Evolutionary conservation across 2,113 vertebrate species (phyloP), one percentile per base, ranked within the genome.

Genomic region (Antechinus flavipes): DNA sequence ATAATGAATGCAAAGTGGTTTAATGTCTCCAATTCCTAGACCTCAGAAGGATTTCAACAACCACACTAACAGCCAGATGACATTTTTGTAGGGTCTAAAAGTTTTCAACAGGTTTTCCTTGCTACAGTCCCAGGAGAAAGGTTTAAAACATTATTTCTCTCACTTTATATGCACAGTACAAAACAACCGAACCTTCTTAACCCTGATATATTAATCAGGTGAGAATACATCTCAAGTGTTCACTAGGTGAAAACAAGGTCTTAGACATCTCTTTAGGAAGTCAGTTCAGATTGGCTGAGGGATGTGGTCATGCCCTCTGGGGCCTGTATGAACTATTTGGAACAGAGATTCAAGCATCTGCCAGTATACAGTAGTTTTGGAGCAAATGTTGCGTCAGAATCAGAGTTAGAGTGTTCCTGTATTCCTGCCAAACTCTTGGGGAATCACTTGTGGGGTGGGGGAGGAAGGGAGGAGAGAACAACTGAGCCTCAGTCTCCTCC

Each of bases 11-110:
- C 68, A 22, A 84, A 84, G n/a, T 42, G 19, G n/a, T 84, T 23
- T 42, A 8, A 84, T 84, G 68, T 22, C n/a, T 50, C n/a, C 53
- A 76, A 93, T 91, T 58, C 93, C n/a, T 49, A 92, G 47, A 49
- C 46, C 46, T 56, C 61, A 92, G 92, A 96, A 91, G 61, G 92
- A 30, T 91, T 97, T 96, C 90, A 91, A 91, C 96, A 92, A 46
- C 4, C 49, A 49, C 90, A 90, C 0, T n/a, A 90, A 30, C 35
- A 54, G 91, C 68, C 7, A 84, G 68, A 84, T 42, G 68, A 42
- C n/a, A 42, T 84, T 84, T 84, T n/a, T 84, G n/a, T 84, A 84
- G 61, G 3, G 30, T 12, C 61, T 16, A 68, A 68, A 68, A 68
- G 58, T 68, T 68, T 30, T 35, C 61, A 84, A 84, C 35, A 76